Conservation (phyloP, 2,797 vertebrate species). For the Coccyzus lansbergi region DNA sequence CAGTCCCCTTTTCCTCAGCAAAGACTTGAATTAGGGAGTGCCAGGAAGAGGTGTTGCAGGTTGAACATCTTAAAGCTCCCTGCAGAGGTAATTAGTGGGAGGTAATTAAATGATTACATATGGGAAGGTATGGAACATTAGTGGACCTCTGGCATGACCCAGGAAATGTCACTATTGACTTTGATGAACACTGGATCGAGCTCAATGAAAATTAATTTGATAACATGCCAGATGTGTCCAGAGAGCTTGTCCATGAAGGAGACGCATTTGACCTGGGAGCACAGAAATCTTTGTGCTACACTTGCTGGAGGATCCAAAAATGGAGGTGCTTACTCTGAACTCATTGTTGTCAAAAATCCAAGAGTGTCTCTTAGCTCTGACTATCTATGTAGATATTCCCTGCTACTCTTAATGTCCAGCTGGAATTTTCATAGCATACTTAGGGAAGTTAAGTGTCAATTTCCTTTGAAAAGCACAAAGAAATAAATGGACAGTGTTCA, state of each 20-base stretch:
- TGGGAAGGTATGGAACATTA: conserved; percentile 36
- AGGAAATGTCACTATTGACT: conserved; percentile 59
- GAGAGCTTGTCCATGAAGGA: conserved; percentile 34
- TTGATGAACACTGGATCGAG: conserved; percentile 55
- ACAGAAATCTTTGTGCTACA: neutral
- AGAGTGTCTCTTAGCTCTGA: neutral
- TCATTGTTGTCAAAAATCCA: neutral
- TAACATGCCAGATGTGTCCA: conserved; percentile 52
- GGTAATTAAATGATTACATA: conserved; percentile 51
- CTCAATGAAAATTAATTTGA: conserved; percentile 50
- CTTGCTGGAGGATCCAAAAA: conserved; percentile 6
- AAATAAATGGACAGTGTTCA: neutral
- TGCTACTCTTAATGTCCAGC: neutral
- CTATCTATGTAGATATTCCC: neutral
- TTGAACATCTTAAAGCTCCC: conserved; percentile 12
- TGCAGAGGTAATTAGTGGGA: conserved; percentile 37
- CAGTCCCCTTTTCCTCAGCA: neutral
- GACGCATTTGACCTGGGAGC: conserved; percentile 16
- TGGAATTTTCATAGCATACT: neutral
- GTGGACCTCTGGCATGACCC: conserved; percentile 38
- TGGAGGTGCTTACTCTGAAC: neutral
- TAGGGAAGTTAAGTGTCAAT: neutral
- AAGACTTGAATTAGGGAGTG: neutral
- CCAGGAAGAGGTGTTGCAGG: neutral
- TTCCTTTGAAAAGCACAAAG: neutral